phyloP scores from a whole-genome alignment of 2,888 invertebrate species.

The Parelbella ahira region DNA sequence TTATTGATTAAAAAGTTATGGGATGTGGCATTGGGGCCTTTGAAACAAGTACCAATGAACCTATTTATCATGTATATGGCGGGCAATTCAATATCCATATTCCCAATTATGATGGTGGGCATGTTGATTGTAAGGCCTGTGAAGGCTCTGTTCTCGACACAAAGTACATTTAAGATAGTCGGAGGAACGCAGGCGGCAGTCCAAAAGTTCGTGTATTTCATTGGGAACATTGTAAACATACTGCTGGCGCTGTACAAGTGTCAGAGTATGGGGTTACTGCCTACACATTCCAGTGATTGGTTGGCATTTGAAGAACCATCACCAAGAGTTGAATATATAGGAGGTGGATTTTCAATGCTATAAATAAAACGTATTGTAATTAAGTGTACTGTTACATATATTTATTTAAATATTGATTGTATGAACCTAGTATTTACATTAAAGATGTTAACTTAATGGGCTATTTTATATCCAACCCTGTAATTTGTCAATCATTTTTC shows the following conservation, averaged over 20 bases:
- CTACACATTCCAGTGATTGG: conserved; percentile 99
- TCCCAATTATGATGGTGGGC: conserved; percentile 99
- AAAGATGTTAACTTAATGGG: conserved; percentile 29
- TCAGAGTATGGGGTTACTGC: conserved; percentile 97
- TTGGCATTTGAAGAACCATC: conserved; percentile 97
- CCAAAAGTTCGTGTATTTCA: conserved; percentile 95
- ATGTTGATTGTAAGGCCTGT: conserved; percentile 98
- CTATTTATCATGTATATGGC: conserved; percentile 99
- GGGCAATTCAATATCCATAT: conserved; percentile 98
- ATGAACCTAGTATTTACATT: conserved; percentile 58
- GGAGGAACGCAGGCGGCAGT: conserved; percentile 94
- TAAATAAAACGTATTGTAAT: conserved; percentile 49
- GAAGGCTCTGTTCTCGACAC: conserved; percentile 95
- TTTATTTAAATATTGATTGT: conserved; percentile 47
- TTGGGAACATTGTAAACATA: conserved; percentile 96
- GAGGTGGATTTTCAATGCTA: conserved; percentile 87
- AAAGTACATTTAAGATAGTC: conserved; percentile 95
- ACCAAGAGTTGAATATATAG: conserved; percentile 90
- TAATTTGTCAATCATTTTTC: conserved; percentile 44
- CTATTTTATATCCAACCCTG: conserved; percentile 11
- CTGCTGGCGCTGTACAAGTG: conserved; percentile 97
- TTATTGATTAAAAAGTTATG: conserved; percentile 96
- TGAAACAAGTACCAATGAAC: conserved; percentile 99
- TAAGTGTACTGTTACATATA: conserved; percentile 32
- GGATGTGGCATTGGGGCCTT: conserved; percentile 96